Conservation (phyloP, 2,113 vertebrate species). For the Acrocephalus kingi region DNA sequence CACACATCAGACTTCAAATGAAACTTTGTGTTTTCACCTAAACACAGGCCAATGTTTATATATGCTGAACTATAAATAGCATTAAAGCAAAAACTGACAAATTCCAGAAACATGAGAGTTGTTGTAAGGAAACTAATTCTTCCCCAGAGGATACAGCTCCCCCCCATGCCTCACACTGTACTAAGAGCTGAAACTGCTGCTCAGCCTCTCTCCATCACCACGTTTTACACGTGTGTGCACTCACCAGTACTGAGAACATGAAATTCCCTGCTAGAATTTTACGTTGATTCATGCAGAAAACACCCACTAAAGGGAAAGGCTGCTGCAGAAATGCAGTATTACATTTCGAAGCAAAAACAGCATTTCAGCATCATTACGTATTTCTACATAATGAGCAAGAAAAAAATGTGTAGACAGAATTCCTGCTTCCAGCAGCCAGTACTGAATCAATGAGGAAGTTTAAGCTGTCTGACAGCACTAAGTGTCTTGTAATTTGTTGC, state of each 20-base stretch:
- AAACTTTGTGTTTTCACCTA: constrained; percentile 58
- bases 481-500: background rate
- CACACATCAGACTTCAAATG: constrained; percentile 48
- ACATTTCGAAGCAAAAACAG: background rate
- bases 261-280: background rate
- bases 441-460: background rate
- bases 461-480: background rate
- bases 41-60: constrained; percentile 56
- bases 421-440: background rate
- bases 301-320: background rate
- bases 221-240: fast-evolving
- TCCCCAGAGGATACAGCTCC: background rate
- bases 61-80: constrained; percentile 60
- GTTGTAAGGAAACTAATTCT: background rate
- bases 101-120: constrained; percentile 50
- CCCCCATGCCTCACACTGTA: fast-evolving
- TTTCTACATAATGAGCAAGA: background rate
- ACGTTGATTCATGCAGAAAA: background rate
- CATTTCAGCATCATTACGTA: background rate
- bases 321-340: background rate
- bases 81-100: constrained; percentile 60
- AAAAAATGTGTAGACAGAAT: background rate
- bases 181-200: background rate
- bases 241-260: fast-evolving
- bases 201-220: background rate